Conservation (phyloP, 2,113 vertebrate genomes). For the Ictalurus punctatus region DNA sequence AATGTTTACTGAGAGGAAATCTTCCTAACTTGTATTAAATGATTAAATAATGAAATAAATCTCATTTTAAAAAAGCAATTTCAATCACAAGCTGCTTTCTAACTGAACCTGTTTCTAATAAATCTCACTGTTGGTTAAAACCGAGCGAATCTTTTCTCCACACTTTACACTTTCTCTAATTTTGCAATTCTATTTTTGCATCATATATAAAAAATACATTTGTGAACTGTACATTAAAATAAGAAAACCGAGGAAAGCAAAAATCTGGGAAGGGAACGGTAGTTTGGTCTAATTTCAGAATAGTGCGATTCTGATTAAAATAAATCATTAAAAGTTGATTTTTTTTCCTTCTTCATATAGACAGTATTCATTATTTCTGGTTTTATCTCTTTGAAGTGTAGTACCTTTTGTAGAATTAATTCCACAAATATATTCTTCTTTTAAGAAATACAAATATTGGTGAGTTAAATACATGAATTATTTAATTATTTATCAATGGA, state of each 20-base stretch:
- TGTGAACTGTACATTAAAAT: background rate
- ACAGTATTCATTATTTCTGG: background rate
- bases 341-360: background rate
- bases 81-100: background rate
- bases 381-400: background rate
- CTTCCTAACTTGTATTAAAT: background rate
- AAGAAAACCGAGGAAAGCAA: background rate
- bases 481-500: background rate
- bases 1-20: background rate
- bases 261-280: background rate
- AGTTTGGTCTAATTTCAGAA: background rate
- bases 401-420: background rate
- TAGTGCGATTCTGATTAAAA: too few relatives aligned
- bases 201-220: background rate
- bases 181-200: background rate
- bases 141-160: background rate
- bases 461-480: background rate
- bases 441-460: background rate
- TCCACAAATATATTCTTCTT: background rate
- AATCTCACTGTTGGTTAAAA: background rate
- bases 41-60: background rate
- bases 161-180: background rate
- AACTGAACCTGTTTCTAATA: background rate
- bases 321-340: too few relatives aligned
- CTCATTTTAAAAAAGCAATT: background rate